phyloP scores from a whole-genome alignment of 2,888 invertebrate genomes.

The Phaedon cochleariae region DNA sequence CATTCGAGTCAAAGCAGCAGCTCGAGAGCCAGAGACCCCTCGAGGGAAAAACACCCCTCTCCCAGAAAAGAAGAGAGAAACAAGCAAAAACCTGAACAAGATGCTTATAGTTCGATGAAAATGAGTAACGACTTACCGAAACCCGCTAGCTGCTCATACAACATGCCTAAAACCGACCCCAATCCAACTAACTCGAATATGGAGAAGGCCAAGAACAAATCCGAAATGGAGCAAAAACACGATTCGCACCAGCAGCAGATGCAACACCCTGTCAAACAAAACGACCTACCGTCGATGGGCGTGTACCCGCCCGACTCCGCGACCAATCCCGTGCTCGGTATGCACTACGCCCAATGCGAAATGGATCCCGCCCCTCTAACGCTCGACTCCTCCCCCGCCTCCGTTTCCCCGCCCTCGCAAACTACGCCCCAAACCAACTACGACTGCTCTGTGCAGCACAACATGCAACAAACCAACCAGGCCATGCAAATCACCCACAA shows the following conservation, averaged over 20 bases:
- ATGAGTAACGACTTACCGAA: conserved; percentile 32
- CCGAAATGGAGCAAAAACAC: conserved; percentile 35
- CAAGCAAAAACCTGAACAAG: conserved; percentile 40
- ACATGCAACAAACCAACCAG: conserved; percentile 48
- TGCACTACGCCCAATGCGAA: conserved; percentile 80
- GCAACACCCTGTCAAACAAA: no score
- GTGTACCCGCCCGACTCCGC: conserved; percentile 88
- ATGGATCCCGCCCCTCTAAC: conserved; percentile 85
- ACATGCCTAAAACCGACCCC: conserved; percentile 31
- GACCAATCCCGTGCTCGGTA: conserved; percentile 80
- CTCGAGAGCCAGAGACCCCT: conserved; percentile 37
- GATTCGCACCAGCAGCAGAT: conserved; percentile 36
- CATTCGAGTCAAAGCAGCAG: conserved; percentile 47
- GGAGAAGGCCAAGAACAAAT: conserved; percentile 32
- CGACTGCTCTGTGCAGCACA: conserved; percentile 74
- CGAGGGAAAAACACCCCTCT: conserved; percentile 46
- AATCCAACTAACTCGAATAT: conserved; percentile 29
- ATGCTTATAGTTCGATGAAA: conserved; percentile 36
- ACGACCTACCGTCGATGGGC: conserved; percentile 77
- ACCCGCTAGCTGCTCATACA: conserved; percentile 32
- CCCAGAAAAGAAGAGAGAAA: conserved; percentile 50
- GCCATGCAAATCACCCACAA: conserved; percentile 56
- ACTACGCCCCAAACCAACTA: conserved; percentile 63
- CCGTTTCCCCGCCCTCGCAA: conserved; percentile 72
- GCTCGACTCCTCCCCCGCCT: conserved; percentile 87